Evolutionary conservation across 2,113 vertebrate species (phyloP).

Genomic region (Sus scrofa): DNA sequence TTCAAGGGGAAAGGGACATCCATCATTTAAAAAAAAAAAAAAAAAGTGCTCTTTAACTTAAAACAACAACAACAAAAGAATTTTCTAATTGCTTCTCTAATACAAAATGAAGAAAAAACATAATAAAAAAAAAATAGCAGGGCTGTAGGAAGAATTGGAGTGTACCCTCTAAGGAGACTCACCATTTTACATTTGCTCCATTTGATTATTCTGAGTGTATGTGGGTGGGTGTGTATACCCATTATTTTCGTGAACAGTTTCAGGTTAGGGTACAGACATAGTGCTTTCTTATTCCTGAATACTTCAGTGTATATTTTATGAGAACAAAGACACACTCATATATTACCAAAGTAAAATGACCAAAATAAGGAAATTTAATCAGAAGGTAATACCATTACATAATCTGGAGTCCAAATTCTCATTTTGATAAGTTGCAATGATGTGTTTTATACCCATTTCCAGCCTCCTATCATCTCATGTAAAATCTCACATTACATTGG

Average conservation of each 20-base stretch:
- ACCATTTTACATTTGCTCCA: background rate
- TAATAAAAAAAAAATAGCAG: too few relatives aligned
- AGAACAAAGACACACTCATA: background rate
- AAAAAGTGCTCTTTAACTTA: too few relatives aligned
- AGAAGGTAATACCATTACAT: background rate
- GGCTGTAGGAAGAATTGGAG: background rate
- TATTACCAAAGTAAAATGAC: background rate
- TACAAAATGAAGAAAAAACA: too few relatives aligned
- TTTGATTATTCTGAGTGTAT: background rate
- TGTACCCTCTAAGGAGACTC: background rate
- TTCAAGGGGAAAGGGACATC: too few relatives aligned
- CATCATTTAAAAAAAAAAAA: too few relatives aligned
- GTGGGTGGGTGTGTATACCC: background rate
- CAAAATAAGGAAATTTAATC: slow-evolving; percentile 6
- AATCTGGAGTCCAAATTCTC: background rate
- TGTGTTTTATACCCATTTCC: background rate
- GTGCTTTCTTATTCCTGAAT: background rate
- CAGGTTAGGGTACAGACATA: slow-evolving; percentile 14
- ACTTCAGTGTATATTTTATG: background rate
- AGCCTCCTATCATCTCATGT: background rate
- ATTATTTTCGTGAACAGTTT: background rate
- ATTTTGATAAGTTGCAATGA: background rate
- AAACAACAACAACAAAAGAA: too few relatives aligned
- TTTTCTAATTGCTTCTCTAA: too few relatives aligned
- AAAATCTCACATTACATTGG: background rate